These are phyloP conservation scores for Eufriesea mexicana DNA, from an alignment of 1,140 invertebrate species.

Conservation along the genomic window DNA sequence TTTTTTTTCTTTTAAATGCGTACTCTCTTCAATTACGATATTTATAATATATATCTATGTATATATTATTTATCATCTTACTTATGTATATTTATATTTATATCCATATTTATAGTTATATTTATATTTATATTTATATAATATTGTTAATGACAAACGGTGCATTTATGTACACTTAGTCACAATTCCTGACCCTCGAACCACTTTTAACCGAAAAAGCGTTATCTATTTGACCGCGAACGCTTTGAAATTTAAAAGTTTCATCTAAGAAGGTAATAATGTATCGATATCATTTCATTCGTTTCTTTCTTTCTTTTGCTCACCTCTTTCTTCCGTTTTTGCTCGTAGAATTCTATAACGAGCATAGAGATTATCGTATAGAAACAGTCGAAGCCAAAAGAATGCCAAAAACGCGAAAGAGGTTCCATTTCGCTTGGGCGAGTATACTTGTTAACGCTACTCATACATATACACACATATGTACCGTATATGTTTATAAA, in stretches of 20 bases:
- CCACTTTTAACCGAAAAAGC: constrained; percentile 49
- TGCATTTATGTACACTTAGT: constrained; percentile 81
- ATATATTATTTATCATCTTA: constrained; percentile 66
- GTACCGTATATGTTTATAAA: constrained; percentile 32
- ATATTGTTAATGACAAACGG: constrained; percentile 77
- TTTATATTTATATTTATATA: constrained; percentile 74
- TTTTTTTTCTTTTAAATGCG: constrained; percentile 48
- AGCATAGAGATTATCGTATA: constrained; percentile 21
- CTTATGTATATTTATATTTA: constrained; percentile 64
- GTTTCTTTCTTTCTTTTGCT: background rate
- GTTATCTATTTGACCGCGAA: constrained; percentile 19
- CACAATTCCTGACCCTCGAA: constrained; percentile 76
- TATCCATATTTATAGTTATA: constrained; percentile 64
- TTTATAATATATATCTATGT: constrained; percentile 70
- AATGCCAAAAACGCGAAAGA: constrained; percentile 53
- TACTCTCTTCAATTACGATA: constrained; percentile 63
- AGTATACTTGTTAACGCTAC: constrained; percentile 3
- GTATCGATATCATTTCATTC: background rate
- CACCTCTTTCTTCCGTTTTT: background rate
- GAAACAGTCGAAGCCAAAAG: constrained; percentile 11
- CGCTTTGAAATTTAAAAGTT: background rate
- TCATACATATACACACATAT: background rate
- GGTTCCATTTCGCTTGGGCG: background rate
- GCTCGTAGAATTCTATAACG: background rate
- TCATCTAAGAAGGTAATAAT: constrained; percentile 5